Evolutionary conservation across 2,888 invertebrate species (phyloP).

Genomic region (Agriopis aurantiaria): DNA sequence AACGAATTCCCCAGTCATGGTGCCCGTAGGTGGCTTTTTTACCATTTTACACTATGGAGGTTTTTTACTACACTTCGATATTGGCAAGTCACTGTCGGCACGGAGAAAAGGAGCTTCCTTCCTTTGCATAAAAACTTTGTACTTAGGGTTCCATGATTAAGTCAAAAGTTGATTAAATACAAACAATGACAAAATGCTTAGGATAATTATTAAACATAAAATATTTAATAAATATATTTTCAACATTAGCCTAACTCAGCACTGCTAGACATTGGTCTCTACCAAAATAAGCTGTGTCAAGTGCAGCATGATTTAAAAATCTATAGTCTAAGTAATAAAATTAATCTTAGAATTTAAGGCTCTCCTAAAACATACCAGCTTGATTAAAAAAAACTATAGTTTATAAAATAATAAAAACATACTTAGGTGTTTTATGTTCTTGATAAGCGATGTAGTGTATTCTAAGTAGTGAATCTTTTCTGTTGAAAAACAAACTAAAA

Average conservation of each 20-base stretch:
- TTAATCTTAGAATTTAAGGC: no score
- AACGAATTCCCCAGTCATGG: slow-evolving; percentile 62
- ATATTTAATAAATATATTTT: no score
- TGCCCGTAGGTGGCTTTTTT: slow-evolving; percentile 56
- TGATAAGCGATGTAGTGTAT: background rate
- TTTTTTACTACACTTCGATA: slow-evolving; percentile 55
- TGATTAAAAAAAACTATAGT: background rate
- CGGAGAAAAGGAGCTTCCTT: slow-evolving; percentile 66
- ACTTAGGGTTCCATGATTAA: slow-evolving; percentile 38
- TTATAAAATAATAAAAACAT: background rate
- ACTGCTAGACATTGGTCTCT: no score
- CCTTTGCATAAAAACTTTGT: slow-evolving; percentile 46
- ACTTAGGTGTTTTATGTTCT: background rate
- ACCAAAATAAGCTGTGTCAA: no score
- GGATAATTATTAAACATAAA: no score
- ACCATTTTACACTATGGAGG: slow-evolving; percentile 40
- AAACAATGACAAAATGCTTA: background rate
- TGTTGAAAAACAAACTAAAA: no score
- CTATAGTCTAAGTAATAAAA: no score
- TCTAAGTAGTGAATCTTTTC: no score
- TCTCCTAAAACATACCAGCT: no score
- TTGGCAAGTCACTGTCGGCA: slow-evolving; percentile 72
- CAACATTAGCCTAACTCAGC: no score
- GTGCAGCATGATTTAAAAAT: no score
- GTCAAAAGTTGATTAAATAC: slow-evolving; percentile 3